Evolutionary conservation across 2,888 invertebrate genomes (phyloP).

Genomic region (Melieria crassipennis): DNA sequence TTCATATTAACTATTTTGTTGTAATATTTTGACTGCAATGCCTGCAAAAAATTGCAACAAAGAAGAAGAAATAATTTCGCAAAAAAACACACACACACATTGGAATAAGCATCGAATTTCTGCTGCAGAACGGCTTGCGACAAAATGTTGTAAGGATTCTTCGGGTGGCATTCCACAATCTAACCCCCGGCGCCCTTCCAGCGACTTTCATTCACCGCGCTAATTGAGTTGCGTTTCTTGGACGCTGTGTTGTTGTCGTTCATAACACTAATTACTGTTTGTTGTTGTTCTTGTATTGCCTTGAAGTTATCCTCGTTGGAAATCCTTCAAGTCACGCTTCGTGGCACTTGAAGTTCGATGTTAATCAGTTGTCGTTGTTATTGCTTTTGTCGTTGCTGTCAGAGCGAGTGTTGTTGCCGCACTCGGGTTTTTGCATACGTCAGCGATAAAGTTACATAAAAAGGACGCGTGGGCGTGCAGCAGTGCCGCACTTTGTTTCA

Average conservation of each 20-base stretch:
- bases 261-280: not conserved
- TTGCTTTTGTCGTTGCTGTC: constrained; percentile 4
- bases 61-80: not conserved
- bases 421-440: not conserved
- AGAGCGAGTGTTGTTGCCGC: not conserved
- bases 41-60: not conserved
- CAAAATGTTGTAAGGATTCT: not conserved
- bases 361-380: constrained; percentile 20
- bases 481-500: not conserved
- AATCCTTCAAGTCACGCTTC: constrained; percentile 44
- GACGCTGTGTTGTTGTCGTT: constrained; percentile 22
- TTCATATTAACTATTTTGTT: too few relatives aligned
- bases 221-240: not conserved
- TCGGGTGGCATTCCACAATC: too few relatives aligned
- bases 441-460: too few relatives aligned
- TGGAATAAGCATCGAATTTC: not conserved
- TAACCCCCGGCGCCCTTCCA: too few relatives aligned
- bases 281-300: too few relatives aligned
- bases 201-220: not conserved
- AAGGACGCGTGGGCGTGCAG: not conserved
- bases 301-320: constrained; percentile 28
- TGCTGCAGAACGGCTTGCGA: not conserved
- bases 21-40: not conserved
- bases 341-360: constrained; percentile 42
- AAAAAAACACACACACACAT: not conserved